These are phyloP conservation scores for Pterostichus madidus DNA, from an alignment of 2,888 invertebrate species.

Conservation along the genomic window DNA sequence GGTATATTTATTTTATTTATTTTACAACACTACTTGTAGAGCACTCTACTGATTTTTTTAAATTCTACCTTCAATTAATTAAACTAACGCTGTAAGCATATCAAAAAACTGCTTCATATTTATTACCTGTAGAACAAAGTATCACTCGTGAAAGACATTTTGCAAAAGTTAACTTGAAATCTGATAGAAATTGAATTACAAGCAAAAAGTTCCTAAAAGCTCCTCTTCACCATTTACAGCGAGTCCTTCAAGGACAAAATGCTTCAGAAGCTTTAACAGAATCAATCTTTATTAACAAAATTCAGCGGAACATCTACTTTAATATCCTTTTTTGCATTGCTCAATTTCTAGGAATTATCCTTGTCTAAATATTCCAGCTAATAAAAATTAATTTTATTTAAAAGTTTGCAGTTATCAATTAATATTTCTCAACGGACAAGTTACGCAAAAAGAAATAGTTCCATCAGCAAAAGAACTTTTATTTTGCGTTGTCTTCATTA, in stretches of 20 bases:
- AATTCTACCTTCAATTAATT: too few species aligned
- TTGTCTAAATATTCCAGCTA: background rate
- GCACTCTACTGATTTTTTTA: too few species aligned
- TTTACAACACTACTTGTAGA: too few species aligned
- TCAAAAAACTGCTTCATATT: too few species aligned
- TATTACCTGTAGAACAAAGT: background rate
- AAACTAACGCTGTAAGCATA: too few species aligned
- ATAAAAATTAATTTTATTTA: slow-evolving; percentile 13
- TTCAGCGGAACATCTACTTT: background rate
- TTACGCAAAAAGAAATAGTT: slow-evolving; percentile 22
- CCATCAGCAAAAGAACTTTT: background rate
- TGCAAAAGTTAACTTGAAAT: slow-evolving; percentile 17
- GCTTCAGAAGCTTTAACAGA: slow-evolving; percentile 2
- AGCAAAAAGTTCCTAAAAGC: slow-evolving; percentile 36
- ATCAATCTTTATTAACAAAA: slow-evolving; percentile 3
- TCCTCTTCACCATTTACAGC: slow-evolving; percentile 1
- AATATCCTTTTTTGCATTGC: background rate
- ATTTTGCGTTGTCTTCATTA: slow-evolving; percentile 15
- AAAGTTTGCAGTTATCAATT: background rate
- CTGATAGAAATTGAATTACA: slow-evolving; percentile 37
- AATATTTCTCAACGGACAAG: slow-evolving; percentile 1
- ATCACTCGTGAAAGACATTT: background rate
- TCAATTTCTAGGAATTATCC: background rate
- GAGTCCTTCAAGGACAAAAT: slow-evolving; percentile 24
- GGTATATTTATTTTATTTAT: too few species aligned